Conservation (phyloP, 2,113 vertebrate species). For the Pollachius pollachius region DNA sequence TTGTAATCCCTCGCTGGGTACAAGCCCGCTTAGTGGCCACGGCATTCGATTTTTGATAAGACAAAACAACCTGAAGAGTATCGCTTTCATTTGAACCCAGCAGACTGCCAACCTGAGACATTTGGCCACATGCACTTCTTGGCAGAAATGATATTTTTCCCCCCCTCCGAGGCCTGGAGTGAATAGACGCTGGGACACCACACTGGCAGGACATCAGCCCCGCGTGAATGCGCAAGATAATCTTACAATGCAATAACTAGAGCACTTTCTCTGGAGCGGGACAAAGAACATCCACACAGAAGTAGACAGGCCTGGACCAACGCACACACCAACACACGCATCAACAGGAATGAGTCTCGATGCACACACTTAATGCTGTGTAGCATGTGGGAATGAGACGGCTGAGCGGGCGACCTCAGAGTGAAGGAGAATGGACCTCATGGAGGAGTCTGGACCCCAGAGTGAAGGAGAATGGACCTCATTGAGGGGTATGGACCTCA, state of each 20-base stretch:
- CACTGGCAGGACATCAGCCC: conserved; percentile 50
- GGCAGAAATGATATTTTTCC: conserved; percentile 47
- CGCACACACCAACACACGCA: conserved; percentile 1
- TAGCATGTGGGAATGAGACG: too few relatives aligned
- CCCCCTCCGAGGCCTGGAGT: conserved; percentile 64
- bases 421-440: too few relatives aligned
- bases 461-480: too few relatives aligned
- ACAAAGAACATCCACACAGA: conserved; percentile 5
- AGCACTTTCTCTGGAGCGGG: too few relatives aligned
- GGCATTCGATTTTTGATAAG: too few relatives aligned
- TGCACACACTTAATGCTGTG: not conserved
- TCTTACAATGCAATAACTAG: conserved; percentile 59
- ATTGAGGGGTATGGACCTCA: too few relatives aligned
- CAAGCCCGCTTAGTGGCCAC: too few relatives aligned
- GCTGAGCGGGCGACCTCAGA: too few relatives aligned
- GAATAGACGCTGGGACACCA: conserved; percentile 54
- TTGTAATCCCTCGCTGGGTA: too few relatives aligned
- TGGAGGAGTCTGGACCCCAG: too few relatives aligned
- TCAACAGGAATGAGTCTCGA: not conserved
- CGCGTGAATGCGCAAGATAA: conserved; percentile 65
- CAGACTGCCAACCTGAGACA: conserved; percentile 60
- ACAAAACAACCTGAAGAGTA: not conserved
- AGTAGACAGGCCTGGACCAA: not conserved
- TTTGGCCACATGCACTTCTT: conserved; percentile 59
- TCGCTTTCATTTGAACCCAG: conserved; percentile 50